These are phyloP conservation scores for Bagarius yarrelli DNA, from an alignment of 2,113 vertebrate genomes.

Conservation along the genomic window DNA sequence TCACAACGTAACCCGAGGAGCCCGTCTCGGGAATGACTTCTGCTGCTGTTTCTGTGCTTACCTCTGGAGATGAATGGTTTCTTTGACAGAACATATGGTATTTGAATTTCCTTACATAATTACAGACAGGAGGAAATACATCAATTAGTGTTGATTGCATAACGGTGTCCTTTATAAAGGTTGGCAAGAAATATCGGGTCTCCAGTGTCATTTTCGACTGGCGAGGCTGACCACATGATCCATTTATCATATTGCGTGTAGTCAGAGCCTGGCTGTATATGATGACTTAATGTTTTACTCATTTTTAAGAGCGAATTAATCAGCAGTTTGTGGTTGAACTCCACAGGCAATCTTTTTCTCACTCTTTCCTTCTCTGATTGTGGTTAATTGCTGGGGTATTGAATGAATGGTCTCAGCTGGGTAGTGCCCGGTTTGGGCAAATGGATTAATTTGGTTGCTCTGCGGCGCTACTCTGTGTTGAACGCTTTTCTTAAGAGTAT, in stretches of 20 bases:
- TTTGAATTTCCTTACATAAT: slow-evolving; percentile 29
- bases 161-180: not conserved
- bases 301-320: not conserved
- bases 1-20: not conserved
- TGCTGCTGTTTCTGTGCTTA: slow-evolving; percentile 32
- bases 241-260: not conserved
- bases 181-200: not conserved
- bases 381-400: slow-evolving; percentile 52
- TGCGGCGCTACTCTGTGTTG: slow-evolving; percentile 1
- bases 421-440: slow-evolving; percentile 1
- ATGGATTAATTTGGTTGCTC: slow-evolving; percentile 32
- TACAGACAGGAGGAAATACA: not conserved
- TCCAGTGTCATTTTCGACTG: slow-evolving; percentile 5
- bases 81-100: slow-evolving; percentile 38
- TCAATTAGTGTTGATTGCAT: slow-evolving; percentile 33
- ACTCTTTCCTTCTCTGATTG: slow-evolving; percentile 49
- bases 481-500: not conserved
- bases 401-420: slow-evolving; percentile 38
- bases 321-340: not conserved
- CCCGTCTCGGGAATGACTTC: slow-evolving; percentile 14
- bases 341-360: not conserved
- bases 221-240: not conserved
- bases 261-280: not conserved
- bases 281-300: slow-evolving; percentile 12
- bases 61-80: slow-evolving; percentile 32